Evolutionary conservation across 92 coral and sea anemone genomes (phyloP).

Genomic region (Palythoa caribaeorum): DNA sequence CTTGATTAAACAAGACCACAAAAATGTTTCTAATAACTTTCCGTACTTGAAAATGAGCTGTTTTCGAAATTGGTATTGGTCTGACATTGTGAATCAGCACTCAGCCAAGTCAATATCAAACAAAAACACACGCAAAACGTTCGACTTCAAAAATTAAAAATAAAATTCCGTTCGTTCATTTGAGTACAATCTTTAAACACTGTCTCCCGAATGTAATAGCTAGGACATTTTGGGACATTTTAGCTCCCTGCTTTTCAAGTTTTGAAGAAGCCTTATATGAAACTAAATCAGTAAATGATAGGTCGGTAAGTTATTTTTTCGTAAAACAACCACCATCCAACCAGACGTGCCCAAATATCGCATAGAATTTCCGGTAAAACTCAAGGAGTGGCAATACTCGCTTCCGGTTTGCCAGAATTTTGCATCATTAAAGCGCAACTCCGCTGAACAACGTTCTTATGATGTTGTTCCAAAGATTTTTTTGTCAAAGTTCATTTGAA

Average conservation of each 20-base stretch:
- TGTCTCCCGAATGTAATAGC: no score
- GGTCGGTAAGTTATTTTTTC: not conserved
- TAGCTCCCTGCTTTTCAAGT: not conserved
- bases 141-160: not conserved
- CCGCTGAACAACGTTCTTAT: slow-evolving; percentile 30
- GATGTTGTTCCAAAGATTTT: not conserved
- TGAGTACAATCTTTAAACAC: not conserved
- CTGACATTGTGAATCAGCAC: not conserved
- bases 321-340: not conserved
- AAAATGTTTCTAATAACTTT: not conserved
- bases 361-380: slow-evolving; percentile 5
- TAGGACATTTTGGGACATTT: not conserved
- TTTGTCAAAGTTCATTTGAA: slow-evolving; percentile 17
- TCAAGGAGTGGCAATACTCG: not conserved
- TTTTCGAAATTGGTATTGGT: not conserved
- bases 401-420: slow-evolving; percentile 24
- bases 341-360: slow-evolving; percentile 1
- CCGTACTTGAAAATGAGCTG: not conserved
- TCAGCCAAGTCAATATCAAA: no score
- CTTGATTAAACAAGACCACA: slow-evolving; percentile 23
- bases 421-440: not conserved
- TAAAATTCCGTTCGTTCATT: not conserved
- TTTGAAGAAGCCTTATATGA: not conserved
- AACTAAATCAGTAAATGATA: not conserved
- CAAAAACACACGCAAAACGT: not conserved